Percentiles rank a stretch among this genome's conserved stretches.
phyloP scores from a whole-genome alignment of 2,797 vertebrate genomes.

The Clamator glandarius region DNA sequence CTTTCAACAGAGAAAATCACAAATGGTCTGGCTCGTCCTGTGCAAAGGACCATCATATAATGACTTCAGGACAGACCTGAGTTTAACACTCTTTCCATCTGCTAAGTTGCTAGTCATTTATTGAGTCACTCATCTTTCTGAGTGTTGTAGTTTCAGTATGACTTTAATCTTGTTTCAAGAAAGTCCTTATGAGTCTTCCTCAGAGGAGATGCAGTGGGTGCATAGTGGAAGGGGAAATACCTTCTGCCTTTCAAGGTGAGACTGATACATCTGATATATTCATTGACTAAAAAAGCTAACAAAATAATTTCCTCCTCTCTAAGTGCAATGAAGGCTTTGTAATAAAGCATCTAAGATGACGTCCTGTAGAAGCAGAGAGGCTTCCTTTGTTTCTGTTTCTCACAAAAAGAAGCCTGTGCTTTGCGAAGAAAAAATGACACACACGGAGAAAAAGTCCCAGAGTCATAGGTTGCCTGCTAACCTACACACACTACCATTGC shows the following conservation, averaged over 20 bases:
- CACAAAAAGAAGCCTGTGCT: neutral
- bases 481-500: neutral
- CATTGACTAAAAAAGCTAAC: neutral
- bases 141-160: neutral
- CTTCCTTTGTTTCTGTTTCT: conserved; percentile 30
- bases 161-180: conserved; percentile 32
- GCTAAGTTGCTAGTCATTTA: neutral
- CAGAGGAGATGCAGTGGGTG: rapidly evolving
- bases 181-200: neutral
- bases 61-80: neutral
- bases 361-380: neutral
- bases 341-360: conserved; percentile 2
- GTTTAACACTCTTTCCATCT: neutral
- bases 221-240: conserved; percentile 12
- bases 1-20: neutral
- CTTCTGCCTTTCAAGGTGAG: conserved; percentile 23
- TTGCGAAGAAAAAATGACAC: conserved; percentile 11
- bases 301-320: conserved; percentile 25
- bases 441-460: neutral
- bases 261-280: neutral
- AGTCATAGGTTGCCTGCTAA: neutral
- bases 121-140: neutral
- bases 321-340: neutral
- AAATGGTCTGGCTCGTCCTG: neutral
- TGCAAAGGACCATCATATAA: neutral